Conservation (phyloP, 2,888 invertebrate species). For the Iphiclides podalirius region DNA sequence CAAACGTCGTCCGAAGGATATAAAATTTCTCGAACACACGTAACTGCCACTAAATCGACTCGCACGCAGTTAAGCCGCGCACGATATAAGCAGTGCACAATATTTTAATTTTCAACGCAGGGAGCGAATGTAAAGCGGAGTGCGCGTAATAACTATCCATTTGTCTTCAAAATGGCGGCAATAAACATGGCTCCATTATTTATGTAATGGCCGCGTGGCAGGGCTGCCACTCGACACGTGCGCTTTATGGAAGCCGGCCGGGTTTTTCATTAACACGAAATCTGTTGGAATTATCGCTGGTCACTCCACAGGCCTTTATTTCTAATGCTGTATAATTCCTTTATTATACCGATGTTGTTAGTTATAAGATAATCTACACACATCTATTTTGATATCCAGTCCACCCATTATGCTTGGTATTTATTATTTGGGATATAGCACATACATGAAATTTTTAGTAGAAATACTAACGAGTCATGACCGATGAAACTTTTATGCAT, state of each 20-base stretch:
- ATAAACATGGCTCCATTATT: slow-evolving; percentile 78
- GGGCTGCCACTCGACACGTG: slow-evolving; percentile 73
- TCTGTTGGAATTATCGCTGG: slow-evolving; percentile 34
- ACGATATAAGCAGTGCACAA: slow-evolving; percentile 74
- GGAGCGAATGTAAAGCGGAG: slow-evolving; percentile 75
- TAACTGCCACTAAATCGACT: slow-evolving; percentile 58
- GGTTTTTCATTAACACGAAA: slow-evolving; percentile 69
- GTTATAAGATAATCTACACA: no score
- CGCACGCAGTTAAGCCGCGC: slow-evolving; percentile 65
- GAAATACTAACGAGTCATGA: no score
- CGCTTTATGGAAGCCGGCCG: slow-evolving; percentile 68
- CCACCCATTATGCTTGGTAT: no score
- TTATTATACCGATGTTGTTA: not conserved
- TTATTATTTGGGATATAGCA: no score
- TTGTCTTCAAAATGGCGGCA: slow-evolving; percentile 80
- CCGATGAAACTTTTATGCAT: no score
- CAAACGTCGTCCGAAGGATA: slow-evolving; percentile 38
- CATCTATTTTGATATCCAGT: no score
- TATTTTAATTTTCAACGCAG: slow-evolving; percentile 76
- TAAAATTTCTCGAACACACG: slow-evolving; percentile 46
- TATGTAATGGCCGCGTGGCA: slow-evolving; percentile 74
- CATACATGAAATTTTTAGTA: no score
- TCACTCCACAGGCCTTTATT: slow-evolving; percentile 45
- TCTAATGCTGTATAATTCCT: slow-evolving; percentile 30
- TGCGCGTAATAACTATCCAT: slow-evolving; percentile 78